These are phyloP conservation scores for Temnothorax nylanderi DNA, from an alignment of 1,140 invertebrate genomes.

Conservation along the genomic window DNA sequence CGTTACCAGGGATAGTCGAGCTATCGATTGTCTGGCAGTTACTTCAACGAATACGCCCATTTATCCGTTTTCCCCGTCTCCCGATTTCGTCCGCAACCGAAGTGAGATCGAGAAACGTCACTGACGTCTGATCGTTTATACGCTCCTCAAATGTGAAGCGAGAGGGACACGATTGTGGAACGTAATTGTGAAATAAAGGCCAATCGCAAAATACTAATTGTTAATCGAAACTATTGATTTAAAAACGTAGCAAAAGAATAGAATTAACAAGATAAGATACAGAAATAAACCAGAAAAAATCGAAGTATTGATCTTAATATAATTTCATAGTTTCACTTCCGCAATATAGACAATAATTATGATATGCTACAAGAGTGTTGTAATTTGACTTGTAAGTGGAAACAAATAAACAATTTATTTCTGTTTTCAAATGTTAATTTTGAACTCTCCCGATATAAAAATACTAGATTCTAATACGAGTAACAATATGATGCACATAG, in stretches of 20 bases:
- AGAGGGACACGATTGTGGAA: background rate
- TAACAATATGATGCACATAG: background rate
- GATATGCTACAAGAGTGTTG: background rate
- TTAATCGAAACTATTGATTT: background rate
- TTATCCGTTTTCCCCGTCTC: slow-evolving; percentile 71
- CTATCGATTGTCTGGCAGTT: slow-evolving; percentile 84
- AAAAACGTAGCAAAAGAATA: background rate
- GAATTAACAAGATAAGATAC: background rate
- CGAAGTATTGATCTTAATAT: background rate
- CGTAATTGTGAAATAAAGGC: background rate
- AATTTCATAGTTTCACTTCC: background rate
- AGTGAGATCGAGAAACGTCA: slow-evolving; percentile 53
- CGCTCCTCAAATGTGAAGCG: background rate
- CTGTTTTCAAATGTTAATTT: background rate
- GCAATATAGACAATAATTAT: background rate
- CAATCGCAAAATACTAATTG: background rate
- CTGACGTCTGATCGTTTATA: slow-evolving; percentile 39
- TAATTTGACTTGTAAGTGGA: background rate
- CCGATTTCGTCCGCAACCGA: slow-evolving; percentile 15
- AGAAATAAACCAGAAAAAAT: background rate
- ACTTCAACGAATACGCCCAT: slow-evolving; percentile 79
- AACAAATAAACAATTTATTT: background rate
- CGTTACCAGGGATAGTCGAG: slow-evolving; percentile 76
- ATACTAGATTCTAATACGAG: background rate
- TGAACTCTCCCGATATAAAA: background rate